Conservation (phyloP, 2,888 invertebrate species). For the Sussaba pulchella region DNA sequence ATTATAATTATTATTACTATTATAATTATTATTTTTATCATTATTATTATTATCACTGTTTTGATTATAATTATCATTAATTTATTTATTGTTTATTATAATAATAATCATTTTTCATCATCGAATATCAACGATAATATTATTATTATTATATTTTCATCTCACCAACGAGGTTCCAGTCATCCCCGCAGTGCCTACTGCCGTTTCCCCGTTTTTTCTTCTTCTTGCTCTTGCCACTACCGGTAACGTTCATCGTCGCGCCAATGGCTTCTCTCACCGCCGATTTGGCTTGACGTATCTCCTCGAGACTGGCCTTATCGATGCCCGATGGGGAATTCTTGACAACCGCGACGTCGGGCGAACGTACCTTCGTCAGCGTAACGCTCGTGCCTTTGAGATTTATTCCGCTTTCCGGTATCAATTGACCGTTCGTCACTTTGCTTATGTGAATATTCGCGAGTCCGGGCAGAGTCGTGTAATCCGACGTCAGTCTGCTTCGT, state of each 20-base stretch:
- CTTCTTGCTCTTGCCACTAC: constrained; percentile 79
- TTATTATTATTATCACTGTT: no score
- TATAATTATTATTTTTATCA: constrained; percentile 7
- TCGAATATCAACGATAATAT: background rate
- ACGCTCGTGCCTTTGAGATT: constrained; percentile 82
- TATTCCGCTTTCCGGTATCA: constrained; percentile 82
- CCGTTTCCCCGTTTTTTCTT: constrained; percentile 83
- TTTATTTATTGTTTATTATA: no score
- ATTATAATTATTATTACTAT: background rate
- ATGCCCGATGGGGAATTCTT: constrained; percentile 37
- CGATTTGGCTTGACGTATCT: constrained; percentile 70
- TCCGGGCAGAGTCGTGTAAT: constrained; percentile 78
- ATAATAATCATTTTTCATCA: no score
- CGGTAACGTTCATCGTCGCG: constrained; percentile 70
- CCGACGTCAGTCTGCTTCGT: constrained; percentile 76
- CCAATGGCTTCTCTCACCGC: constrained; percentile 74
- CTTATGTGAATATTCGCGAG: constrained; percentile 83
- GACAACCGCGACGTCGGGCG: constrained; percentile 54
- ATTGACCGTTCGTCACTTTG: constrained; percentile 81
- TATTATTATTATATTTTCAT: constrained; percentile 76
- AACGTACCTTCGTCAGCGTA: constrained; percentile 81
- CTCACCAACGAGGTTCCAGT: constrained; percentile 85
- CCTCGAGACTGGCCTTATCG: constrained; percentile 68
- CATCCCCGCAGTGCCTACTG: constrained; percentile 81
- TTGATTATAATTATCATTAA: no score